phyloP scores from a whole-genome alignment of 2,113 vertebrate genomes.

The Onychorhynchus coronatus region DNA sequence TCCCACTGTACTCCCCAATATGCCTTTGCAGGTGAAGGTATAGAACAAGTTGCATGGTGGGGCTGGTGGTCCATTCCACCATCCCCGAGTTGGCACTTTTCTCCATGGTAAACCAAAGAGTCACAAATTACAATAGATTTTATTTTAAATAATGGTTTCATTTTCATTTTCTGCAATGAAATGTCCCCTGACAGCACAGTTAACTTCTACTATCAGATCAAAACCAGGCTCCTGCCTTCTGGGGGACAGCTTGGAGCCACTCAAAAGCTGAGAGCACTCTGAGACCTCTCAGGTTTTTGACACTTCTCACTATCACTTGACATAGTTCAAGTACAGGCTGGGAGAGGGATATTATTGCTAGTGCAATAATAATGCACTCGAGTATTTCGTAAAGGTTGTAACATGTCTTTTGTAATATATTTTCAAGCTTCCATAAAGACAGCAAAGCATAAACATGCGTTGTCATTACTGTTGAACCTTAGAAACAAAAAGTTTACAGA shows the following conservation, averaged over 20 bases:
- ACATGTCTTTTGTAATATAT: background rate
- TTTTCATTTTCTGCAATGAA: too few species aligned
- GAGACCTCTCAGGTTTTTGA: background rate
- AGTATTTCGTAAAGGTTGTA: background rate
- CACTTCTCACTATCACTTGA: rapidly evolving
- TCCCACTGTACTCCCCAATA: background rate
- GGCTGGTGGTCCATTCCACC: background rate
- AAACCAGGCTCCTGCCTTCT: background rate
- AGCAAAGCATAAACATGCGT: background rate
- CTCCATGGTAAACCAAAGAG: background rate
- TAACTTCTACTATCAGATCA: background rate
- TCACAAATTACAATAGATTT: background rate
- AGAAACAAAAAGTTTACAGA: background rate
- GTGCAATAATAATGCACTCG: background rate
- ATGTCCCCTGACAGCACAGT: background rate
- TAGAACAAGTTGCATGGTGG: background rate
- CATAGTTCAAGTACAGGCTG: background rate
- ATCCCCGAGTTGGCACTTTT: background rate
- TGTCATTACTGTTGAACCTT: background rate
- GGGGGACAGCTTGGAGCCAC: background rate
- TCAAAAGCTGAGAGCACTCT: background rate
- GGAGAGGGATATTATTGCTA: background rate
- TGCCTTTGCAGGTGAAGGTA: background rate
- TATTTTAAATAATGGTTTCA: background rate
- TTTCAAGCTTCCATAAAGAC: background rate